Evolutionary conservation across 30 jellyfish, hydroid and myxozoan species (phyloP).

Genomic region (Aurelia coerulea): DNA sequence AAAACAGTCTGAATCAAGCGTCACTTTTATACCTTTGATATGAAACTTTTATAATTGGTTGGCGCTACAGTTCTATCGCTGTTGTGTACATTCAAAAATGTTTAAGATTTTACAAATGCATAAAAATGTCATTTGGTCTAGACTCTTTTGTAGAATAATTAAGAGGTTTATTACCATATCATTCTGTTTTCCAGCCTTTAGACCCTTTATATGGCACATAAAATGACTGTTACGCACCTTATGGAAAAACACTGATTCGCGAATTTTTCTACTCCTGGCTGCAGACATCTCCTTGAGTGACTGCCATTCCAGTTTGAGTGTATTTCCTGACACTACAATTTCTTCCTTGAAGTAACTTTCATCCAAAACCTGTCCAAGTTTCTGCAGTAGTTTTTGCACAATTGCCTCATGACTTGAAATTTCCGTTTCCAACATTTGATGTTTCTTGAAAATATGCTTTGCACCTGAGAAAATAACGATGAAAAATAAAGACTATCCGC

Average conservation of each 20-base stretch:
- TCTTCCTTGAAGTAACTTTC: constrained; percentile 33
- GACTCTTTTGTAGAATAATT: no score
- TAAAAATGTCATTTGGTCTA: no score
- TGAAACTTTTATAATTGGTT: no score
- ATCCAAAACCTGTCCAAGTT: constrained; percentile 8
- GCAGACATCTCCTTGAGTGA: constrained; percentile 22
- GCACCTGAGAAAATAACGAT: constrained; percentile 25
- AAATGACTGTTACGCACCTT: constrained; percentile 3
- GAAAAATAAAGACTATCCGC: no score
- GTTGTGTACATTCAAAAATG: no score
- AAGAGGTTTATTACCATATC: no score
- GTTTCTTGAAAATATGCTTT: constrained; percentile 45
- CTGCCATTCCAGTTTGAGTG: constrained; percentile 31
- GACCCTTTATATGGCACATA: background rate
- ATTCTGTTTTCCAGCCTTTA: no score
- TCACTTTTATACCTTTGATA: no score
- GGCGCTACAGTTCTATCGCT: no score
- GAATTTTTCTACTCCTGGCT: constrained; percentile 13
- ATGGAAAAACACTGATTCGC: constrained; percentile 26
- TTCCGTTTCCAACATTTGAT: constrained; percentile 45
- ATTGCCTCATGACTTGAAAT: constrained; percentile 43
- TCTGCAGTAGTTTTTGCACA: constrained; percentile 4
- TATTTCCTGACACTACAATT: background rate
- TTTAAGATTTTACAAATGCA: no score
- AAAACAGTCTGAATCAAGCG: no score